Evolutionary conservation across 1,140 invertebrate species (phyloP).

Genomic region (Theocolax elegans): DNA sequence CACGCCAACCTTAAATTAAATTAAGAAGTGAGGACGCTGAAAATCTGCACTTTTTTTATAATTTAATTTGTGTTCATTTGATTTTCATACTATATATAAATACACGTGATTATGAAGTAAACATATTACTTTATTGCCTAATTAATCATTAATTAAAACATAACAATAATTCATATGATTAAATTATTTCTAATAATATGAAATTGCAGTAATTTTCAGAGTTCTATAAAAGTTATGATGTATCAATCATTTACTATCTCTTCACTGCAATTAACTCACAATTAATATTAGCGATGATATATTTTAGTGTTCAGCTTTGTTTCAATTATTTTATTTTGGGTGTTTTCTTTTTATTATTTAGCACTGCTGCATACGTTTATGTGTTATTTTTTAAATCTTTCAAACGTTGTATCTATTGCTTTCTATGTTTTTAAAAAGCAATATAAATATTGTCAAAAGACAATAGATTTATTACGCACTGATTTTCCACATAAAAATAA

Average conservation of each 20-base stretch:
- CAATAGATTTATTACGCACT: too few species aligned
- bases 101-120: too few species aligned
- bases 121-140: too few species aligned
- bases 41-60: neutral
- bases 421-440: neutral
- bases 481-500: neutral
- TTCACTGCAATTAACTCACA: conserved; percentile 28
- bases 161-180: too few species aligned
- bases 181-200: too few species aligned
- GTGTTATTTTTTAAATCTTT: conserved; percentile 6
- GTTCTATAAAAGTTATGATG: neutral
- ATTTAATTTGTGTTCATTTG: too few species aligned
- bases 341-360: conserved; percentile 13
- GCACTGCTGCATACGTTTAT: neutral
- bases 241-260: neutral
- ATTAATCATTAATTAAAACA: too few species aligned
- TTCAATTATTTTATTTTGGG: conserved; percentile 8
- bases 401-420: conserved; percentile 10
- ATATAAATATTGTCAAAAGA: neutral
- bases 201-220: neutral
- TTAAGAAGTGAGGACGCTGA: neutral
- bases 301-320: neutral
- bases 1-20: neutral
- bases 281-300: neutral
- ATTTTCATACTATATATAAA: too few species aligned